Evolutionary conservation across 2,888 invertebrate genomes (phyloP).

Genomic region (Masnerella sp.): DNA sequence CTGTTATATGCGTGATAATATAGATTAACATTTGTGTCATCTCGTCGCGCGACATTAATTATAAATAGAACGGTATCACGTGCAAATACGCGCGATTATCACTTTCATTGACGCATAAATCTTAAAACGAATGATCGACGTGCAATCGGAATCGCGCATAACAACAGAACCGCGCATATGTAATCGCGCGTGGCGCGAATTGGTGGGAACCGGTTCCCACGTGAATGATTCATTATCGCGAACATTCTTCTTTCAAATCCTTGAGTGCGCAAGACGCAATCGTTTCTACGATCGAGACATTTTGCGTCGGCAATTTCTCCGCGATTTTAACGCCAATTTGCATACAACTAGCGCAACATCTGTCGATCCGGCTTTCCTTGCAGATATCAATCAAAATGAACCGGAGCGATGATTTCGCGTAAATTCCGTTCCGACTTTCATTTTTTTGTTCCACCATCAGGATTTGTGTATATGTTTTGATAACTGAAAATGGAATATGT

Average conservation of each 20-base stretch:
- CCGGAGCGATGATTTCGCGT: too few relatives aligned
- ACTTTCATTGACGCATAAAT: conserved; percentile 44
- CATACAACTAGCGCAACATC: conserved; percentile 33
- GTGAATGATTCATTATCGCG: conserved; percentile 54
- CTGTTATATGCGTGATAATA: too few relatives aligned
- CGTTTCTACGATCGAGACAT: conserved; percentile 36
- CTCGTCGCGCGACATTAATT: conserved; percentile 5
- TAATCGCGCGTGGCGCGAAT: conserved; percentile 38
- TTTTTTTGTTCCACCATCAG: neutral
- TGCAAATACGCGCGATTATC: conserved; percentile 11
- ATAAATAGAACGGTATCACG: conserved; percentile 12
- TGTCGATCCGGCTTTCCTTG: conserved; percentile 33
- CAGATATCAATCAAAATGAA: conserved; percentile 37
- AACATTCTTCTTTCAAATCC: conserved; percentile 55
- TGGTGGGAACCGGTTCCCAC: conserved; percentile 55
- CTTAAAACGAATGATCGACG: conserved; percentile 42
- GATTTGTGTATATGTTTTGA: neutral
- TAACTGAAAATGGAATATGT: conserved; percentile 3
- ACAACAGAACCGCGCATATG: conserved; percentile 45
- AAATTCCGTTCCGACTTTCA: neutral
- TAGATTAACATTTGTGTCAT: neutral
- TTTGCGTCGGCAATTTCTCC: conserved; percentile 51
- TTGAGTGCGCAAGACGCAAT: conserved; percentile 35
- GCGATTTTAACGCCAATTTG: conserved; percentile 35
- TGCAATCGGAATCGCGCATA: conserved; percentile 36